Conservation (phyloP, 1,140 invertebrate genomes). For the Marisa cornuarietis region DNA sequence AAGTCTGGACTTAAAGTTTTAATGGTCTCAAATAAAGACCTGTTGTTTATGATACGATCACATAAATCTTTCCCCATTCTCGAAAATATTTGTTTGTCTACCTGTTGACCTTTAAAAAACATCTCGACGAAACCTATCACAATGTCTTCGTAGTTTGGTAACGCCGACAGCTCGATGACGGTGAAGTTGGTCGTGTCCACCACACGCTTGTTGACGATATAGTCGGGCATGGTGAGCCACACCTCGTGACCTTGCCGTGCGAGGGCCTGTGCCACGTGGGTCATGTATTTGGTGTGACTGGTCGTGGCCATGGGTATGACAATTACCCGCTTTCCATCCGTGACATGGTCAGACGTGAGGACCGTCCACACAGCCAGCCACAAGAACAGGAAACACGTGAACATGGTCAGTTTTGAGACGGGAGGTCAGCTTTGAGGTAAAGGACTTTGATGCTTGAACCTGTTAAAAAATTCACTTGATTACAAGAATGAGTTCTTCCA, state of each 20-base stretch:
- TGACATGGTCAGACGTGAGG: neutral
- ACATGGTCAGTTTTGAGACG: too few species aligned
- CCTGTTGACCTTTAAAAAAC: neutral
- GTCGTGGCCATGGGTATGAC: constrained; percentile 10
- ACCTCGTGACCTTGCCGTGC: constrained; percentile 19
- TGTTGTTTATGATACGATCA: constrained; percentile 6
- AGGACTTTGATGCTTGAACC: too few species aligned
- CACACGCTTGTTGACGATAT: constrained; percentile 2
- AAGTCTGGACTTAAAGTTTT: constrained; percentile 17
- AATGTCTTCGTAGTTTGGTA: neutral
- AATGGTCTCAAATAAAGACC: constrained; percentile 1
- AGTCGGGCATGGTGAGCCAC: constrained; percentile 23
- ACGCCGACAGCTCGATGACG: neutral
- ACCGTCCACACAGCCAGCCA: too few species aligned
- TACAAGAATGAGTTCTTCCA: too few species aligned
- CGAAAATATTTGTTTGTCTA: neutral
- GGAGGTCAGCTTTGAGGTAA: too few species aligned
- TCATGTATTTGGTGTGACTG: constrained; percentile 22
- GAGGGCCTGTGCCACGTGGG: constrained; percentile 18
- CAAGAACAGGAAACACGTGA: too few species aligned
- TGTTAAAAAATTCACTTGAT: too few species aligned
- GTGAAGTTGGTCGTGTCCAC: constrained; percentile 11
- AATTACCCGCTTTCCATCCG: constrained; percentile 16
- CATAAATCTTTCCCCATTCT: neutral
- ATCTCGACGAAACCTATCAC: neutral